Evolutionary conservation across 1,140 invertebrate species (phyloP).

Genomic region (Augochlora pura): DNA sequence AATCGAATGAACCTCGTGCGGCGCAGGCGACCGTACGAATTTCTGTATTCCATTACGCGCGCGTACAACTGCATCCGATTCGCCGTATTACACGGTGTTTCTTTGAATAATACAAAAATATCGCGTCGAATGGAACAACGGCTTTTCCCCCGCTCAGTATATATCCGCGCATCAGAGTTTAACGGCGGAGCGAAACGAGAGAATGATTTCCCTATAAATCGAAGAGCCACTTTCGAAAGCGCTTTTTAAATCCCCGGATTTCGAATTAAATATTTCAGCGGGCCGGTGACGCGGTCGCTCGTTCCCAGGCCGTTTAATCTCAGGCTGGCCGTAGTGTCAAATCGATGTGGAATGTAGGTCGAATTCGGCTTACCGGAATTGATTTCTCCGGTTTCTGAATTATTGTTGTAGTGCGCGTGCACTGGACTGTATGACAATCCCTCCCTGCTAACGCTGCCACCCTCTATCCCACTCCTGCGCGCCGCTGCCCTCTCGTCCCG

Average conservation of each 20-base stretch:
- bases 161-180: not conserved
- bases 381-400: slow-evolving; percentile 65
- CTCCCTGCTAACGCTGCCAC: not conserved
- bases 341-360: slow-evolving; percentile 65
- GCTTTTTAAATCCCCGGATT: slow-evolving; percentile 60
- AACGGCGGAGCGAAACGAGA: slow-evolving; percentile 14
- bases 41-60: too few species aligned
- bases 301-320: slow-evolving; percentile 58
- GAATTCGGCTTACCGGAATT: slow-evolving; percentile 65
- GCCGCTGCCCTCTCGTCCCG: not conserved
- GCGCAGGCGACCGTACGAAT: too few species aligned
- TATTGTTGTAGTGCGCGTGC: slow-evolving; percentile 42
- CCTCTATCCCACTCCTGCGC: not conserved
- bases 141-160: not conserved
- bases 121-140: too few species aligned
- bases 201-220: slow-evolving; percentile 29
- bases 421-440: slow-evolving; percentile 11
- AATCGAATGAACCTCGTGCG: too few species aligned
- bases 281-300: slow-evolving; percentile 51
- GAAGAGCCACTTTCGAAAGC: not conserved
- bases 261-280: slow-evolving; percentile 61
- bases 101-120: too few species aligned
- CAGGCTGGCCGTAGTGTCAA: slow-evolving; percentile 47
- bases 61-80: too few species aligned
- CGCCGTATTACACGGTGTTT: too few species aligned